Base-by-base conservation (phyloP, 2,113 vertebrate species). In the Pterocles orientalis region DNA sequence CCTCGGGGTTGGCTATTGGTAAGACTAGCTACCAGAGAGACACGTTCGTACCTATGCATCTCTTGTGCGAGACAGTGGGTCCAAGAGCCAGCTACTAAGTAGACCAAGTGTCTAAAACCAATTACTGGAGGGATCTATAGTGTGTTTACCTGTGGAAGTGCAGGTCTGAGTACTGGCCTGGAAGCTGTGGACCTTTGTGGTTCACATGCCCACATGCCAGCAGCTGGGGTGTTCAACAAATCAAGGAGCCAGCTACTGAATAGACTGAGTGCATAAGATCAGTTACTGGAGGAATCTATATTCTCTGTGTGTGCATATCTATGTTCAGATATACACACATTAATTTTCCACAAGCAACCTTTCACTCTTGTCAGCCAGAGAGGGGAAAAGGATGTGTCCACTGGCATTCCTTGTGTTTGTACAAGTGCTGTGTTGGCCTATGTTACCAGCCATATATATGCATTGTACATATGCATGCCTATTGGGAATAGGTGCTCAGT, bases 31-130 rank as follows among this genome's bases (percentile, higher is more conserved):
- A 53, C 45, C 21, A 86, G 64, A 23, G 14, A 75, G 6, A 51
- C 6, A 3, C 7, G 4, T 39, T 77, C 23, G 5, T 43, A 47
- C 1, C 0, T 24, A 25, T 17, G 29, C 26, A 57, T 14, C 24
- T 65, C 51, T 26, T 25, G 25, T 28, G 64, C 28, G 41, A 89
- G 54, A 87, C 34, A 77, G 33, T 56, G 64, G 54, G 57, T 43
- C 45, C 60, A 93, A 26, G 10, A 86, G 56, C 19, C 16, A 43
- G 24, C 18, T n/a, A 45, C 18, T 33, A 34, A 81, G 47, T 2
- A 70, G 8, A 77, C 15, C 23, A 57, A 47, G 50, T 48, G 16
- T 26, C 33, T 70, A 31, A 70, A n/a, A 17, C 14, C 34, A 72
- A 2, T 56, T 77, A 65, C 20, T 34, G 25, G 54, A 6, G 2